Percentiles rank a stretch among this genome's conserved stretches.
These are phyloP conservation scores for Portevinia maculata DNA, from an alignment of 2,888 invertebrate species.

Conservation along the genomic window DNA sequence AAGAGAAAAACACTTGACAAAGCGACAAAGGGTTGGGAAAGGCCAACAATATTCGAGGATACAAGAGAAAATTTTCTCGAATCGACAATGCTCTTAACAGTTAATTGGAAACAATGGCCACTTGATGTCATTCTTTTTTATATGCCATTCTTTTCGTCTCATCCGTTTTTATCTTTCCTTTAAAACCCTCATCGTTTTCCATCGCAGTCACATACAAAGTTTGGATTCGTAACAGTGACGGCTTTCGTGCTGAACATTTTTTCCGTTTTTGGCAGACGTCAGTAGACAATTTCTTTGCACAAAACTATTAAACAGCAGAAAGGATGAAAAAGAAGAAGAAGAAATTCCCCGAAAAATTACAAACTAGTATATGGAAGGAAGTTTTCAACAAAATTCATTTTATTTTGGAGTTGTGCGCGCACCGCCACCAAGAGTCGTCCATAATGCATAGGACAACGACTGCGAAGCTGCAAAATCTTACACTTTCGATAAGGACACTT, in stretches of 20 bases:
- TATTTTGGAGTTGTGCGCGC: conserved; percentile 7
- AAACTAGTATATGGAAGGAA: conserved; percentile 29
- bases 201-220: conserved; percentile 71
- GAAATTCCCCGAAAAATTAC: conserved; percentile 49
- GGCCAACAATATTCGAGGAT: conserved; percentile 46
- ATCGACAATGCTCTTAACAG: conserved; percentile 73
- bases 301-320: conserved; percentile 61
- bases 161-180: conserved; percentile 47
- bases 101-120: conserved; percentile 74
- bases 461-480: conserved; percentile 71
- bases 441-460: conserved; percentile 5
- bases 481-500: conserved; percentile 74
- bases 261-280: conserved; percentile 40
- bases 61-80: conserved; percentile 61
- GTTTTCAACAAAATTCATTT: conserved; percentile 58
- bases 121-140: conserved; percentile 46
- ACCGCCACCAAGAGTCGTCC: neutral
- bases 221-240: conserved; percentile 65
- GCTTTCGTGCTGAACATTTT: neutral
- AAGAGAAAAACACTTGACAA: conserved; percentile 38
- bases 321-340: conserved; percentile 4
- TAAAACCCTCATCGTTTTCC: conserved; percentile 65
- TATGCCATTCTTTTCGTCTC: conserved; percentile 19
- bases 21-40: conserved; percentile 6
- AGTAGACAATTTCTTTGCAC: conserved; percentile 65